These are phyloP conservation scores for Synergus itoensis DNA, from an alignment of 2,888 invertebrate genomes.

Conservation along the genomic window DNA sequence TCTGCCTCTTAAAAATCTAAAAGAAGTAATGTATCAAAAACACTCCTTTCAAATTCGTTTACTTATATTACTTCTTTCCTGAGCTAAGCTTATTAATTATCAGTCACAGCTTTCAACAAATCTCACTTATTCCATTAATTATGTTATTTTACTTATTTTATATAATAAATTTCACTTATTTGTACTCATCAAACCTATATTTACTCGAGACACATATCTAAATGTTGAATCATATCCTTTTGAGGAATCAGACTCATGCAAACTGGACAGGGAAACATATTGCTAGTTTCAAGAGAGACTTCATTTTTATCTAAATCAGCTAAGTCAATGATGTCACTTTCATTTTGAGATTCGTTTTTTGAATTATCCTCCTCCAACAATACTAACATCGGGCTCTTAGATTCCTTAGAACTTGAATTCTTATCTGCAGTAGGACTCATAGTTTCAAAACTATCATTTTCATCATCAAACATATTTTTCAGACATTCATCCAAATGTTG, in stretches of 20 bases:
- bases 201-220: constrained; percentile 78
- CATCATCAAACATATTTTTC: constrained; percentile 30
- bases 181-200: neutral
- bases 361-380: neutral
- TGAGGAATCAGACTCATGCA: constrained; percentile 80
- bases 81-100: constrained; percentile 1
- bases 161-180: neutral
- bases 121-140: neutral
- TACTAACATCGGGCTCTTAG: neutral
- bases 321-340: neutral
- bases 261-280: constrained; percentile 81
- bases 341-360: neutral
- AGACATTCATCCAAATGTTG: constrained; percentile 42
- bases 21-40: neutral
- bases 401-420: neutral
- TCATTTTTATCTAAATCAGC: constrained; percentile 56
- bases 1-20: neutral
- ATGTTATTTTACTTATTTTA: too few relatives aligned
- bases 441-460: constrained; percentile 47
- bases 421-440: constrained; percentile 56
- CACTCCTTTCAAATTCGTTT: neutral
- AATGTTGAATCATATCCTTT: constrained; percentile 81
- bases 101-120: neutral
- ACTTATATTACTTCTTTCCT: neutral
- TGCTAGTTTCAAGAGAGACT: constrained; percentile 58